Evolutionary conservation across 1,140 invertebrate genomes (phyloP), one percentile per base, ranked within the genome.

Genomic region (Euura saliciscinereae): DNA sequence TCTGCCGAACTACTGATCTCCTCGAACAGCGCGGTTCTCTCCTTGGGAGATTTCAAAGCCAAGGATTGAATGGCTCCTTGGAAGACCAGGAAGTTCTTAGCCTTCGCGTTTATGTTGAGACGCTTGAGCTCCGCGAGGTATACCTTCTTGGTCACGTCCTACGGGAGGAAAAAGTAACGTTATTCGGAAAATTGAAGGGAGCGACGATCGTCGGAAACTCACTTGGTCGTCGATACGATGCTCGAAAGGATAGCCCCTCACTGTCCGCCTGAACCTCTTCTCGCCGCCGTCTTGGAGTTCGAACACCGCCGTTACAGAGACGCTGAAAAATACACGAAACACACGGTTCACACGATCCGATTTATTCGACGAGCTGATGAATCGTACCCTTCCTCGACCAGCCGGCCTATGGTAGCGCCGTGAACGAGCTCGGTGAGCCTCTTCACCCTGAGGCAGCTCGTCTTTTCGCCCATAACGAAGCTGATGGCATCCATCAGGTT

Each of bases 401-500:
- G 96, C 86, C 96, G 93, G 42, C 95, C 96, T 82, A 99, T 96
- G 1, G 97, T 98, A 66, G 98, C 98, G 66, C 98, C 99, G 89
- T 99, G 98, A 83, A 99, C 99, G 3, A 99, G 90, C 89, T 99
- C 98, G 83, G 95, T 96, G 1, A 99, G 90, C 71, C 96, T 91
- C 86, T 98, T 99, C 0, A 99, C 98, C 82, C 99, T 90, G 45
- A 99, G 88, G 84, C 97, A 95, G 45, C 94, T 94, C 0, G 98
- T 98, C 84, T 98, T 98, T 86, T 99, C 99, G 6, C 98, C 99
- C 93, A 99, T 96, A 70, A 99, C 98, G 91, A 99, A 99, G 91
- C 97, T 99, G 76, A 99, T 98, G 65, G 98, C 98, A 86, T 99
- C 98, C 98, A 99, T 99, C 82, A 99, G 98, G 87, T 99, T 99